These are phyloP conservation scores for Dione juno DNA, from an alignment of 2,888 invertebrate genomes.

Conservation along the genomic window DNA sequence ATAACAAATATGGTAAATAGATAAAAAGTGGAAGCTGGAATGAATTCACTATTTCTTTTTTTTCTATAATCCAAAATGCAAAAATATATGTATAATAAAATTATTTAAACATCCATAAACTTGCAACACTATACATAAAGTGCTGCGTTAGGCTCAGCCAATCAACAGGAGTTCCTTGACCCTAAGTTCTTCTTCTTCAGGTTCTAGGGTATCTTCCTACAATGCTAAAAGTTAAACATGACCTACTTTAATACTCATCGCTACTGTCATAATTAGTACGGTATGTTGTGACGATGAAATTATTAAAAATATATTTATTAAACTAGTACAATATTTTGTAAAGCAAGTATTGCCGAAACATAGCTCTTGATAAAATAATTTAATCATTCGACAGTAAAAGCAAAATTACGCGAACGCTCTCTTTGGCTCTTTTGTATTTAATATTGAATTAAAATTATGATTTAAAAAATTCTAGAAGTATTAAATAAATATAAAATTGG, in stretches of 20 bases:
- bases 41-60: too few relatives aligned
- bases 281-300: background rate
- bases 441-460: background rate
- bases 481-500: background rate
- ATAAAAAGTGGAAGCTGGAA: too few relatives aligned
- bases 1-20: too few relatives aligned
- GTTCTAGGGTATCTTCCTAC: too few relatives aligned
- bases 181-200: too few relatives aligned
- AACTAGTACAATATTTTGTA: background rate
- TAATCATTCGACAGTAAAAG: background rate
- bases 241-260: slow-evolving; percentile 8
- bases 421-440: too few relatives aligned
- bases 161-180: too few relatives aligned
- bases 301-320: background rate
- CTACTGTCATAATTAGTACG: background rate
- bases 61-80: too few relatives aligned
- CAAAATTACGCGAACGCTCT: background rate
- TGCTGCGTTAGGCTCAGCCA: too few relatives aligned
- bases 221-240: slow-evolving; percentile 1
- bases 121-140: background rate
- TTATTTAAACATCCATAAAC: too few relatives aligned
- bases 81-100: too few relatives aligned
- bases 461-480: background rate
- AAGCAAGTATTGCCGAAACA: background rate
- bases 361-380: background rate